Percentiles rank a stretch among this genome's conserved stretches.
Conservation (phyloP, 2,797 vertebrate species). For the Anabacerthia variegaticeps region DNA sequence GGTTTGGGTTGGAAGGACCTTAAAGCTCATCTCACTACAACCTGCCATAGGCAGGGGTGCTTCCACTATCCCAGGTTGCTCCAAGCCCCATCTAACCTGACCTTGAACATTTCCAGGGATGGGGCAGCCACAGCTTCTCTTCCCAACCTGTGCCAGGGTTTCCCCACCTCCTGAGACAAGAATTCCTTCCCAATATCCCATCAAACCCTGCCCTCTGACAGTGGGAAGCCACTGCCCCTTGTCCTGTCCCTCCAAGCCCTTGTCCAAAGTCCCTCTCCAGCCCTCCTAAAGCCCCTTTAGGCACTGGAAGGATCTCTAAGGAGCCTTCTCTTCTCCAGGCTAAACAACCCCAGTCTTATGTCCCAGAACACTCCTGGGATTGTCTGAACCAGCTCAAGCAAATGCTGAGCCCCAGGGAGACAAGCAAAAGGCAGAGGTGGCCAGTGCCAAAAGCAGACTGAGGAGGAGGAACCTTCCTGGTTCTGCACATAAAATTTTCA, state of each 20-base stretch:
- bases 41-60: neutral
- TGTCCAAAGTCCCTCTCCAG: neutral
- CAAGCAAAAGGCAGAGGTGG: neutral
- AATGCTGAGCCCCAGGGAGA: neutral
- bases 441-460: neutral
- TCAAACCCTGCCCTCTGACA: neutral
- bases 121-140: neutral
- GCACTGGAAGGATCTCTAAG: fast-evolving
- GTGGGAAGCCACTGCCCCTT: neutral
- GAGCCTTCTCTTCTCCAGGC: fast-evolving
- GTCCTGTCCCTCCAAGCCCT: neutral
- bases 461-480: neutral
- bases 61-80: fast-evolving
- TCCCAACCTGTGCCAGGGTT: fast-evolving
- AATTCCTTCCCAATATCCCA: neutral
- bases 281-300: neutral
- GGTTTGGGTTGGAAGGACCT: neutral
- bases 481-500: neutral
- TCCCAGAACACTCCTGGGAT: neutral
- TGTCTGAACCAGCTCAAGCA: neutral
- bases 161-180: fast-evolving
- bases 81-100: fast-evolving
- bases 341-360: neutral
- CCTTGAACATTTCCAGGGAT: neutral
- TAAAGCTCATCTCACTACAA: fast-evolving